phyloP scores from a whole-genome alignment of 2,888 invertebrate species.

The Anthrax anthrax region DNA sequence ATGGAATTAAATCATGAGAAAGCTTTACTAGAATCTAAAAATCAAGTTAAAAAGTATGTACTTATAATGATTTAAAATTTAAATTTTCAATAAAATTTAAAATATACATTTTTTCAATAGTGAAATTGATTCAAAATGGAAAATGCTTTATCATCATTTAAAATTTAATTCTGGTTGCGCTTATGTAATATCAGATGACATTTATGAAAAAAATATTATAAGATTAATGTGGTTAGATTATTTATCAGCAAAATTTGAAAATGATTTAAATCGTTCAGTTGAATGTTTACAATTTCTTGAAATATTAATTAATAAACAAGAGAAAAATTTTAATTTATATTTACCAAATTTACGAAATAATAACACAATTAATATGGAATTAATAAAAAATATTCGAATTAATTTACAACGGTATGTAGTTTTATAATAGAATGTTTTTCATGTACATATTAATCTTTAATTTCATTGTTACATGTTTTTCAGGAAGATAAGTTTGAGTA shows the following conservation, averaged over 20 bases:
- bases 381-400: slow-evolving; percentile 36
- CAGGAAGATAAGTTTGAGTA: slow-evolving; percentile 43
- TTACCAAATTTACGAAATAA: slow-evolving; percentile 42
- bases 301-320: slow-evolving; percentile 17
- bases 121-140: slow-evolving; percentile 15
- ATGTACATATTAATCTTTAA: neutral
- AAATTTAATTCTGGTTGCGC: slow-evolving; percentile 16
- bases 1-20: slow-evolving; percentile 20
- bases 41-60: slow-evolving; percentile 12
- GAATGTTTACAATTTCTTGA: slow-evolving; percentile 24
- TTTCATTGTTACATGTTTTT: slow-evolving; percentile 19
- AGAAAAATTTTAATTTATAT: slow-evolving; percentile 26
- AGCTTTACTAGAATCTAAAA: slow-evolving; percentile 4
- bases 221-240: slow-evolving; percentile 42
- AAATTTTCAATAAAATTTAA: no score
- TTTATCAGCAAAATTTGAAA: slow-evolving; percentile 39
- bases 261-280: slow-evolving; percentile 38
- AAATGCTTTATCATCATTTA: slow-evolving; percentile 14
- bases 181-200: slow-evolving; percentile 25
- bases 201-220: slow-evolving; percentile 35
- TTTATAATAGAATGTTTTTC: slow-evolving; percentile 1
- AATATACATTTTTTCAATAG: slow-evolving; percentile 3
- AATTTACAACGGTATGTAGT: slow-evolving; percentile 37
- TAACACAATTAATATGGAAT: slow-evolving; percentile 34
- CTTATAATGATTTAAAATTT: neutral